Evolutionary conservation across 1,140 invertebrate species (phyloP), one percentile per base, ranked within the genome.

Genomic region (Saccostrea echinata): DNA sequence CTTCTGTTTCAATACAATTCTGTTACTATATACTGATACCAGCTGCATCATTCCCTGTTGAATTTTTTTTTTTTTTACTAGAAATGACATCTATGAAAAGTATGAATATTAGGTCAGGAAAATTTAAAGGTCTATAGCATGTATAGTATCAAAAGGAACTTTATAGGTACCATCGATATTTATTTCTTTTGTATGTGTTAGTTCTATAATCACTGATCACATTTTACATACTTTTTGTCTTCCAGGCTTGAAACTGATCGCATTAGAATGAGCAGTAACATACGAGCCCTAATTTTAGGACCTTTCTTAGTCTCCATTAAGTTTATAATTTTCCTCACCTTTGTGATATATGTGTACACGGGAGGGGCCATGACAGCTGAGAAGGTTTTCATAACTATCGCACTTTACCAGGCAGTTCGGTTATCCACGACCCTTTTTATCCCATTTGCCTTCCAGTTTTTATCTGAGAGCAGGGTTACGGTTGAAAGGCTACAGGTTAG

Each of bases 401-500:
- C 91, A 3, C 84, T 94, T 55, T 92, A 92, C 88, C 88, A 92
- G 64, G 91, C 90, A 11, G 86, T 93, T 11, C 86, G 93, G 16
- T 82, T 94, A 30, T 88, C 91, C 33, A 90, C 91, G 4, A 93
- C 91, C 9, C 87, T 94, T 24, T 93, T 92, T 71, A 90, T 93
- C 43, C 91, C 92, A 43, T 89, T 92, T 82, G 93, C 91, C 53
- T 88, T 94, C 64, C 92, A 93, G 90, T 91, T 94, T 88, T 90
- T 89, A 1, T 89, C 94, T 53, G 95, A 95, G 88, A 92, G 91
- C 2, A 90, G 89, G 9, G 92, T 95, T 71, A 94, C 95, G 6
- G 90, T 93, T 82, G 88, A 88, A 81, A 92, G 95, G 85, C 55
- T 95, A 43, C 91, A 95, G 93, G 95, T 95, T 91, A 90, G 92